Evolutionary conservation across 2,113 vertebrate species (phyloP).

Genomic region (Alectura lathami): DNA sequence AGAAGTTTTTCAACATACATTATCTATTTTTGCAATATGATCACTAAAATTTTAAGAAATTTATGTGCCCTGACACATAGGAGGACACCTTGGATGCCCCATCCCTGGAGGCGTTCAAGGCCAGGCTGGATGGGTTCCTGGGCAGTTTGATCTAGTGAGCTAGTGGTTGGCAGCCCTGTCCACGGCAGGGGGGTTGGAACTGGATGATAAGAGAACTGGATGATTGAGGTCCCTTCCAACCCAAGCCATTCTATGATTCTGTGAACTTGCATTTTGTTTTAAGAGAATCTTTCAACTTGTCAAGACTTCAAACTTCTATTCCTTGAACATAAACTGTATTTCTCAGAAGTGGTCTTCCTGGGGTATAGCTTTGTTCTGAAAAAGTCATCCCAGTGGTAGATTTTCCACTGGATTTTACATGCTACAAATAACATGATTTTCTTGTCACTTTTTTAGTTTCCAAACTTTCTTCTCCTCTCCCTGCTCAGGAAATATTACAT

Average conservation of each 20-base stretch:
- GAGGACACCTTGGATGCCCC: too few species aligned
- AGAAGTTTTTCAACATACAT: neutral
- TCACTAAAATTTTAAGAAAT: neutral
- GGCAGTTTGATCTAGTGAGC: too few species aligned
- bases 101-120: too few species aligned
- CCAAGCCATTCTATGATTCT: too few species aligned
- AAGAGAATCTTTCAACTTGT: neutral
- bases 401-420: constrained; percentile 2
- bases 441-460: constrained; percentile 8
- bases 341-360: neutral
- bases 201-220: too few species aligned
- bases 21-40: neutral
- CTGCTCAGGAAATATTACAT: constrained; percentile 59
- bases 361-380: neutral
- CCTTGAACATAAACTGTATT: constrained; percentile 17
- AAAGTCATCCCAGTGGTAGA: neutral
- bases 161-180: too few species aligned
- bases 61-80: neutral
- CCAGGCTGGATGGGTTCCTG: too few species aligned
- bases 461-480: constrained; percentile 17
- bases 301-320: neutral
- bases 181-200: too few species aligned
- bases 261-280: neutral
- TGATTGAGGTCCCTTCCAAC: too few species aligned
- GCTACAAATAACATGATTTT: constrained; percentile 49